Percentiles rank a stretch among this genome's conserved stretches.
phyloP scores from a whole-genome alignment of 2,888 invertebrate genomes.

The Lycocerus yunnanus region DNA sequence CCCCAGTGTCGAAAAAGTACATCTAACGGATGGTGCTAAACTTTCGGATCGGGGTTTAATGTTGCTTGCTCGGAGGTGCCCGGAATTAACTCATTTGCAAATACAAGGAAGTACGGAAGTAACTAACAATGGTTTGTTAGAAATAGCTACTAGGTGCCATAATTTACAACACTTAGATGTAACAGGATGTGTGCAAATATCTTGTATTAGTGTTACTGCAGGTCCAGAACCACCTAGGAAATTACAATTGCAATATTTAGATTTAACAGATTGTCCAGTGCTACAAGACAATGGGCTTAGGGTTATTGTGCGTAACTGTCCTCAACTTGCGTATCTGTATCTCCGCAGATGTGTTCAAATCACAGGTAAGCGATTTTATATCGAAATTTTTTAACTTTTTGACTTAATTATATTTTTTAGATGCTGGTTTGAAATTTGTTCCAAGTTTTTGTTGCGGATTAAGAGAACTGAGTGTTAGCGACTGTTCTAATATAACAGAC shows the following conservation, averaged over 20 bases:
- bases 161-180: constrained; percentile 85
- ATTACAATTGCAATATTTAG: constrained; percentile 82
- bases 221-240: constrained; percentile 67
- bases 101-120: constrained; percentile 75
- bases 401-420: constrained; percentile 53
- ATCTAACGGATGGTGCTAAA: constrained; percentile 70
- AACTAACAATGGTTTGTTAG: constrained; percentile 77
- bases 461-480: constrained; percentile 87
- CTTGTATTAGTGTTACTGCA: constrained; percentile 74
- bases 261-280: constrained; percentile 86
- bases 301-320: constrained; percentile 83
- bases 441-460: constrained; percentile 86
- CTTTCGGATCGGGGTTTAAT: constrained; percentile 80
- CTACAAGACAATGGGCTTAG: constrained; percentile 85
- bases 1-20: constrained; percentile 68
- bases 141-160: constrained; percentile 77
- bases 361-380: constrained; percentile 63
- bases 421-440: constrained; percentile 88
- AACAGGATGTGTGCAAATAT: constrained; percentile 79
- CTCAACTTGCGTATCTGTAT: constrained; percentile 85
- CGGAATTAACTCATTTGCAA: constrained; percentile 80
- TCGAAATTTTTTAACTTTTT: neutral
- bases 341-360: constrained; percentile 86
- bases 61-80: constrained; percentile 76
- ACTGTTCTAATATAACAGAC: constrained; percentile 87